These are phyloP conservation scores for Luperina testacea DNA, from an alignment of 2,888 invertebrate genomes.

Conservation along the genomic window DNA sequence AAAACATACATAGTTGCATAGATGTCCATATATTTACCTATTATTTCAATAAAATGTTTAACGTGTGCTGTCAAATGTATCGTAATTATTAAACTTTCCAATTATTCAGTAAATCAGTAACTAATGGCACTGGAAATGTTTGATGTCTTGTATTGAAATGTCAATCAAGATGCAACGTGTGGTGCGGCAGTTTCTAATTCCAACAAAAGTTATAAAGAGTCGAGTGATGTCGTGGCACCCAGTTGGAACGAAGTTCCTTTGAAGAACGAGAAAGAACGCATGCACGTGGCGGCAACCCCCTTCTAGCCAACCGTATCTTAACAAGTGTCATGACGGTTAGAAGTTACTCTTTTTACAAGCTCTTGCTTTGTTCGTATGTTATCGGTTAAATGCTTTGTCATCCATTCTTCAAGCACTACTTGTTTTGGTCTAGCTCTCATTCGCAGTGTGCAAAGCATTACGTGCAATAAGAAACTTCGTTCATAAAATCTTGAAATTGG, in stretches of 20 bases:
- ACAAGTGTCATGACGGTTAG: too few species aligned
- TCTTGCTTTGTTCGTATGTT: not conserved
- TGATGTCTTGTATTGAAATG: not conserved
- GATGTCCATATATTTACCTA: not conserved
- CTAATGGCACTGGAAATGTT: not conserved
- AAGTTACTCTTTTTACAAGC: too few species aligned
- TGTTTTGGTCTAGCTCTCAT: too few species aligned
- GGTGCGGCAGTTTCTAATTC: not conserved
- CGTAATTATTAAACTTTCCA: not conserved
- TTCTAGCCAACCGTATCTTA: too few species aligned
- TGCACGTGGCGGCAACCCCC: too few species aligned
- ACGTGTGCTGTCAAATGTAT: constrained; percentile 26
- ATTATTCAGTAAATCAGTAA: not conserved
- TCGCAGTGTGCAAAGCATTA: too few species aligned
- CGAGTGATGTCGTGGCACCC: not conserved
- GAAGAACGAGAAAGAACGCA: too few species aligned
- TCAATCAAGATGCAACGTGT: not conserved
- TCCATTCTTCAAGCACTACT: not conserved
- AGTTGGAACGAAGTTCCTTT: not conserved
- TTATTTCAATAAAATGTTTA: constrained; percentile 2
- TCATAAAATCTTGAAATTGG: not conserved
- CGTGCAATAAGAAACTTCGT: not conserved
- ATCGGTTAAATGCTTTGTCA: not conserved
- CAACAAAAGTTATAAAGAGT: not conserved
- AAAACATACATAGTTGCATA: not conserved